Conservation (phyloP, 2,797 vertebrate genomes). For the Gastrophryne carolinensis region DNA sequence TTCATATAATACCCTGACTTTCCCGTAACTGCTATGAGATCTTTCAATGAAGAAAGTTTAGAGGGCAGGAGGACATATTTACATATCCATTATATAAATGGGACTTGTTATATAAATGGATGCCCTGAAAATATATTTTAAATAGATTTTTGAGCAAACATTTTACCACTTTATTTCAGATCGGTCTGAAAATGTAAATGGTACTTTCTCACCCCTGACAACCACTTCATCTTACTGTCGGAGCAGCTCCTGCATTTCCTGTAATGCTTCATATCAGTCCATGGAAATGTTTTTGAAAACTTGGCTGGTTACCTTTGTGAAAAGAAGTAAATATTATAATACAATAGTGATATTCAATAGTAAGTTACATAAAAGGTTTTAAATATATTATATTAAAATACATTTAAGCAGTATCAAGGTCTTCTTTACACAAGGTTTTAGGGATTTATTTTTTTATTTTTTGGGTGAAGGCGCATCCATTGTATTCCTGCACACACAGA, state of each 20-base stretch:
- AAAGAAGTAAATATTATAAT: too few species aligned
- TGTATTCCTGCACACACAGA: too few species aligned
- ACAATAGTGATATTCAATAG: too few species aligned
- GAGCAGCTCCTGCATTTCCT: neutral
- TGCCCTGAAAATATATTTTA: neutral
- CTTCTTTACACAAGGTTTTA: too few species aligned
- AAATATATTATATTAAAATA: too few species aligned
- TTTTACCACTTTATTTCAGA: constrained; percentile 33
- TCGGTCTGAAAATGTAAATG: neutral
- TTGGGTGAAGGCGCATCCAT: too few species aligned
- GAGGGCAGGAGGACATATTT: constrained; percentile 7
- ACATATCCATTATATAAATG: constrained; percentile 26
- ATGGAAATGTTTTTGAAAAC: too few species aligned
- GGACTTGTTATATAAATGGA: constrained; percentile 27
- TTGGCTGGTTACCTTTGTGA: too few species aligned
- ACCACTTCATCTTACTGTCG: neutral
- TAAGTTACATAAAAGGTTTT: too few species aligned
- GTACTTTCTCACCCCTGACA: constrained; percentile 24
- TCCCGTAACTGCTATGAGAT: constrained; percentile 10
- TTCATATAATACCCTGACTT: neutral
- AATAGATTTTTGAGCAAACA: constrained; percentile 18
- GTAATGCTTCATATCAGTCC: neutral
- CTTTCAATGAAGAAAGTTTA: neutral
- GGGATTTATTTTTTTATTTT: too few species aligned
- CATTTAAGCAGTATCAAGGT: too few species aligned